A percentile compares a stretch with the other conserved stretches of the same genome.
These are phyloP conservation scores for Leptodirus hochenwartii DNA, from an alignment of 2,888 invertebrate genomes.

Conservation along the genomic window DNA sequence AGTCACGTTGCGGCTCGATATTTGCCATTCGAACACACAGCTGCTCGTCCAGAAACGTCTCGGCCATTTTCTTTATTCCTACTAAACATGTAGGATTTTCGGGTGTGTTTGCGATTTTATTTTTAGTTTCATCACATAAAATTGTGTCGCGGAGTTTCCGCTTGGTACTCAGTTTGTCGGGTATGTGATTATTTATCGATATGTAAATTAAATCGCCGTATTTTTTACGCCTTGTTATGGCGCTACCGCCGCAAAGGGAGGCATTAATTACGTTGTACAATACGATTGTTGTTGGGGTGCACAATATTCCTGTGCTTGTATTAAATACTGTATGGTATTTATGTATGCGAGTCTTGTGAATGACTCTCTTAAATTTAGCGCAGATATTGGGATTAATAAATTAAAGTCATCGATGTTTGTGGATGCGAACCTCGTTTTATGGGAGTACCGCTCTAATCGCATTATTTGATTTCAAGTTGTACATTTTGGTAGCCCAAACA, in stretches of 20 bases:
- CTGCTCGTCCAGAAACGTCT: conserved; percentile 23
- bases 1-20: conserved; percentile 10
- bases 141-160: conserved; percentile 5
- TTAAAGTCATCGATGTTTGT: too few relatives aligned
- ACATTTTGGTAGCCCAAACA: too few relatives aligned
- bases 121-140: conserved; percentile 9
- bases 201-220: background rate
- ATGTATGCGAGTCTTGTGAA: too few relatives aligned
- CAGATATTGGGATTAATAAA: too few relatives aligned
- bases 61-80: conserved; percentile 27
- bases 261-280: too few relatives aligned
- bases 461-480: too few relatives aligned
- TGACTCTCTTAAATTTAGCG: too few relatives aligned
- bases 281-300: too few relatives aligned
- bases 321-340: too few relatives aligned
- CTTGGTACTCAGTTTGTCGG: conserved; percentile 1
- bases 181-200: background rate
- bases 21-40: conserved; percentile 12
- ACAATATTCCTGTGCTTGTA: too few relatives aligned
- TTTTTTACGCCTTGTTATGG: conserved; percentile 11
- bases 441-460: too few relatives aligned
- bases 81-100: conserved; percentile 21
- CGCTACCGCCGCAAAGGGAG: conserved; percentile 15
- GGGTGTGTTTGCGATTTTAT: conserved; percentile 14
- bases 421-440: too few relatives aligned